Evolutionary conservation across 2,113 vertebrate genomes (phyloP).

Genomic region (Nothobranchius furzeri): DNA sequence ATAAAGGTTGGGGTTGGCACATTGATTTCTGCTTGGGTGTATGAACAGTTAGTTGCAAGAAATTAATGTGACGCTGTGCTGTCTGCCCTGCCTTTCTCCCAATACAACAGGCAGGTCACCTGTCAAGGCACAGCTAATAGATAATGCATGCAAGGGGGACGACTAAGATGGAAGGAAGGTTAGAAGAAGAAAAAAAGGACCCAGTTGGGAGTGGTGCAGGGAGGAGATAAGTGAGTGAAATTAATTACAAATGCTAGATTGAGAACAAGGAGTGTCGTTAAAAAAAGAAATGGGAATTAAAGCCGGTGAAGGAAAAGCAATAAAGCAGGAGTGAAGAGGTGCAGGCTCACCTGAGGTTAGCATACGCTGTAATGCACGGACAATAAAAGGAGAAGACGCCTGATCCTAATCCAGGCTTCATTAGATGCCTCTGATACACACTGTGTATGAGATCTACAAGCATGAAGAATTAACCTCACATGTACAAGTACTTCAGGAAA

Average conservation of each 20-base stretch:
- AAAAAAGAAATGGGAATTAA: conserved; percentile 14
- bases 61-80: conserved; percentile 69
- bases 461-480: not conserved
- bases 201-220: not conserved
- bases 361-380: conserved; percentile 6
- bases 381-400: conserved; percentile 1
- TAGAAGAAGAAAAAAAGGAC: not conserved
- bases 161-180: conserved; percentile 17
- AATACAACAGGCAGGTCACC: conserved; percentile 66
- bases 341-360: conserved; percentile 37
- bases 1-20: conserved; percentile 53
- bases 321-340: conserved; percentile 48
- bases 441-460: not conserved
- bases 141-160: conserved; percentile 58
- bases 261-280: conserved; percentile 9
- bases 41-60: conserved; percentile 63
- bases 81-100: conserved; percentile 68
- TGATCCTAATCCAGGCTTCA: not conserved
- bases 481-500: not conserved
- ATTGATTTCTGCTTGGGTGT: conserved; percentile 61
- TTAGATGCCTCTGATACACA: not conserved
- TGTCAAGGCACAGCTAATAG: conserved; percentile 70
- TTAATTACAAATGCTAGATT: conserved; percentile 29
- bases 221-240: conserved; percentile 37
- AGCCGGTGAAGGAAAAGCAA: conserved; percentile 28